Percentiles rank a stretch among this genome's conserved stretches.
Conservation (phyloP, 1,140 invertebrate genomes). For the Eumeta japonica region DNA sequence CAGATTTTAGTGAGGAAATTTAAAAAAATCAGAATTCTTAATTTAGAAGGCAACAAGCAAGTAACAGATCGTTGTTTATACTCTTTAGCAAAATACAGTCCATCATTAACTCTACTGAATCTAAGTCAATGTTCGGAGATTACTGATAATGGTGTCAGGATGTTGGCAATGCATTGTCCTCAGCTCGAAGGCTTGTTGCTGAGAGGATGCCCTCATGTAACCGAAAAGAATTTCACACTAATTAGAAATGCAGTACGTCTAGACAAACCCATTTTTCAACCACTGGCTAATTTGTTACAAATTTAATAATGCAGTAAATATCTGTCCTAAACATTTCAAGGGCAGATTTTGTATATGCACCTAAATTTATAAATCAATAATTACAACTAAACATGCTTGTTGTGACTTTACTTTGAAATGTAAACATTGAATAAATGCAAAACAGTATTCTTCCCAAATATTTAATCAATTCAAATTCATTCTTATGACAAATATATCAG, state of each 20-base stretch:
- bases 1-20: slow-evolving; percentile 60
- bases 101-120: slow-evolving; percentile 54
- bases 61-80: slow-evolving; percentile 58
- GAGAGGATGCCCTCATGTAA: slow-evolving; percentile 54
- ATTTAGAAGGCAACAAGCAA: slow-evolving; percentile 56
- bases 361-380: too few relatives aligned
- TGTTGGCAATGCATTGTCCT: slow-evolving; percentile 46
- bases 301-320: too few relatives aligned
- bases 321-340: too few relatives aligned
- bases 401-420: too few relatives aligned
- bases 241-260: slow-evolving; percentile 50
- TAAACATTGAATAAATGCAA: too few relatives aligned
- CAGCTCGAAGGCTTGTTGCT: slow-evolving; percentile 50
- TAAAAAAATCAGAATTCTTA: slow-evolving; percentile 50
- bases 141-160: slow-evolving; percentile 60
- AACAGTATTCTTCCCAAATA: too few relatives aligned
- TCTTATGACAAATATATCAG: too few relatives aligned
- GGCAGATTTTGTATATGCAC: too few relatives aligned
- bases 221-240: slow-evolving; percentile 52
- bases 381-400: too few relatives aligned
- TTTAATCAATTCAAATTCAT: too few relatives aligned
- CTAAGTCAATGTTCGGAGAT: slow-evolving; percentile 56
- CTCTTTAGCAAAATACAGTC: slow-evolving; percentile 56
- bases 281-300: slow-evolving; percentile 28
- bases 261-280: too few relatives aligned